Conservation (phyloP, 2,113 vertebrate species). For the Peromyscus maniculatus region DNA sequence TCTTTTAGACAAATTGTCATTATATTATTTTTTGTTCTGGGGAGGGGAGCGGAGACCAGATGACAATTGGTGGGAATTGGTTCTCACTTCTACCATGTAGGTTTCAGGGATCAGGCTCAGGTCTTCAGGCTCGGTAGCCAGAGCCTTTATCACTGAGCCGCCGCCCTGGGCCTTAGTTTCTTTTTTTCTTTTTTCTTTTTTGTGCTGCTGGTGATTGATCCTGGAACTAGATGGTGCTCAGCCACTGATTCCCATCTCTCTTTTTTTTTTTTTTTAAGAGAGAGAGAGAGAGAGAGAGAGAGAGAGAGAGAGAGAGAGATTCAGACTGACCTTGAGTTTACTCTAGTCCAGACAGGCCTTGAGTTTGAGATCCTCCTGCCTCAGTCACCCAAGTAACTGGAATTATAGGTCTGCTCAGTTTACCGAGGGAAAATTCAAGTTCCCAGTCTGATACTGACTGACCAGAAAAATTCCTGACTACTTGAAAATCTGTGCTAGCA, state of each 20-base stretch:
- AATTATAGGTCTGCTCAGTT: background rate
- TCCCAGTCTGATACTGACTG: background rate
- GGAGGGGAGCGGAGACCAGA: background rate
- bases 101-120: background rate
- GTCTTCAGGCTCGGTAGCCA: background rate
- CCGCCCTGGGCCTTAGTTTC: background rate
- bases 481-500: background rate
- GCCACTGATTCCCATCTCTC: background rate
- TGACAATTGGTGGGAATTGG: background rate
- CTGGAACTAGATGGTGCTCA: background rate
- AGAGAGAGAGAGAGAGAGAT: background rate
- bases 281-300: background rate
- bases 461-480: background rate
- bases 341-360: background rate
- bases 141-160: background rate
- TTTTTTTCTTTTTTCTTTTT: background rate
- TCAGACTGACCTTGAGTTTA: background rate
- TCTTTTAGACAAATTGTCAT: background rate
- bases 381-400: background rate
- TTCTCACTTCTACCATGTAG: background rate
- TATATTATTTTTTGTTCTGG: background rate
- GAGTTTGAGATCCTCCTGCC: background rate
- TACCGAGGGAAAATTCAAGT: background rate
- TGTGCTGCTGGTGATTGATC: background rate
- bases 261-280: background rate